A percentile compares a stretch with the other conserved stretches of the same genome.
These are phyloP conservation scores for Vannuccia rotundouncinata DNA, from an alignment of 2,888 invertebrate species.

Conservation along the genomic window DNA sequence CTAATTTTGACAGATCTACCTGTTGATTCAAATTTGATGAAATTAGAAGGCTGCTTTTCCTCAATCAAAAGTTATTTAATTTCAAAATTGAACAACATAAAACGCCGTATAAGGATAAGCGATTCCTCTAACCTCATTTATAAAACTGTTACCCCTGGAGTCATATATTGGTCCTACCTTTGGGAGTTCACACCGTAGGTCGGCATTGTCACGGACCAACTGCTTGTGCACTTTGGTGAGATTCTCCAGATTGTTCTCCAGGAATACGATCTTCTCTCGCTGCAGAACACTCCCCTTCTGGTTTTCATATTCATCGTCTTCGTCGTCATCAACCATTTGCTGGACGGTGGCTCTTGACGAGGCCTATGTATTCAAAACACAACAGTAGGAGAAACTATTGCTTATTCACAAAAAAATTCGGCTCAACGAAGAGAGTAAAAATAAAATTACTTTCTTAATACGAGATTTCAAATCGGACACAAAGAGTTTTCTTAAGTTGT, in stretches of 20 bases:
- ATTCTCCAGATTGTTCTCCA: conserved; percentile 98
- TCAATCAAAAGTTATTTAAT: too few relatives aligned
- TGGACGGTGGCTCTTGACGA: conserved; percentile 19
- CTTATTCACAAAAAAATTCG: too few relatives aligned
- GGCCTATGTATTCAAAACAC: too few relatives aligned
- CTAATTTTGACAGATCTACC: background rate
- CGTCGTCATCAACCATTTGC: conserved; percentile 32
- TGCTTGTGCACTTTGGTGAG: conserved; percentile 80
- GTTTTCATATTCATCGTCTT: conserved; percentile 18
- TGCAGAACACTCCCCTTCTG: conserved; percentile 67
- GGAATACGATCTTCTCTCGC: conserved; percentile 97
- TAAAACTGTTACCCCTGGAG: too few relatives aligned
- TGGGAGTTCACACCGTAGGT: conserved; percentile 93
- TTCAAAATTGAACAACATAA: background rate
- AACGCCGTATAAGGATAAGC: too few relatives aligned
- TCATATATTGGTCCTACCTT: too few relatives aligned
- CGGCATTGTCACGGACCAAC: conserved; percentile 96
- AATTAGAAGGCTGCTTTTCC: too few relatives aligned
- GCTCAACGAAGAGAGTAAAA: too few relatives aligned
- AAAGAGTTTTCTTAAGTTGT: conserved; percentile 93
- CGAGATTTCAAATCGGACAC: conserved; percentile 61
- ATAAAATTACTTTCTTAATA: conserved; percentile 28
- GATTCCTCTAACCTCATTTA: too few relatives aligned
- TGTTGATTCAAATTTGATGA: too few relatives aligned
- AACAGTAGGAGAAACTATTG: too few relatives aligned